A percentile compares a stretch with the other conserved stretches of the same genome.
phyloP scores from a whole-genome alignment of 2,888 invertebrate genomes.

The Andricus quercusramuli region DNA sequence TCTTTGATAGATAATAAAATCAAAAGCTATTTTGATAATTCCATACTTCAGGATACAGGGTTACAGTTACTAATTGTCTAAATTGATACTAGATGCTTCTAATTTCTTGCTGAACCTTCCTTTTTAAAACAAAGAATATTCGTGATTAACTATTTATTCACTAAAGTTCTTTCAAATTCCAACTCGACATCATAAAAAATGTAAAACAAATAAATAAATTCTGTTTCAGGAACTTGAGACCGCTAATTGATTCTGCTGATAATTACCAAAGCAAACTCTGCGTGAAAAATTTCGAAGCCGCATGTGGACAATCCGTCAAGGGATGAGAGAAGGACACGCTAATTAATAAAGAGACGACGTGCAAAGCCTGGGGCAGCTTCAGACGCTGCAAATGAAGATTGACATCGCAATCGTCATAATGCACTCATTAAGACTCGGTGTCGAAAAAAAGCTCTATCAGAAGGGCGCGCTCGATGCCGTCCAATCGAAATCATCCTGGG shows the following conservation, averaged over 20 bases:
- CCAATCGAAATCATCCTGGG: conserved; percentile 63
- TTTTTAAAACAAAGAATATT: no score
- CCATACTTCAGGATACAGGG: no score
- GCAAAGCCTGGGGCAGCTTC: conserved; percentile 37
- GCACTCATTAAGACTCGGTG: conserved; percentile 66
- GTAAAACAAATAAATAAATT: background rate
- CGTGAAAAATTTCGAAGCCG: conserved; percentile 10
- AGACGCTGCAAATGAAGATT: conserved; percentile 70
- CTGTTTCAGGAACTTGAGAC: background rate
- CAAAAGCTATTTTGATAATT: no score
- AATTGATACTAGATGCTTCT: no score
- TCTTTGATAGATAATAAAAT: no score
- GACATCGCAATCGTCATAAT: conserved; percentile 72
- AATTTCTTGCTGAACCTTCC: no score
- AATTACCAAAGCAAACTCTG: conserved; percentile 1
- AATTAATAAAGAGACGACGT: conserved; percentile 28
- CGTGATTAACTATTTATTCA: background rate
- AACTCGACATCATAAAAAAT: background rate
- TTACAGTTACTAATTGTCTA: no score
- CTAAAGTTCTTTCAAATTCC: no score
- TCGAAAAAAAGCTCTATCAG: conserved; percentile 53
- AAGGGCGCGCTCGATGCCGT: conserved; percentile 44
- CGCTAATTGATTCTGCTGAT: conserved; percentile 16
- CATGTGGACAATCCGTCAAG: conserved; percentile 34
- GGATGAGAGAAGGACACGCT: conserved; percentile 14